Conservation (phyloP, 2,888 invertebrate species). For the Axea sp. region DNA sequence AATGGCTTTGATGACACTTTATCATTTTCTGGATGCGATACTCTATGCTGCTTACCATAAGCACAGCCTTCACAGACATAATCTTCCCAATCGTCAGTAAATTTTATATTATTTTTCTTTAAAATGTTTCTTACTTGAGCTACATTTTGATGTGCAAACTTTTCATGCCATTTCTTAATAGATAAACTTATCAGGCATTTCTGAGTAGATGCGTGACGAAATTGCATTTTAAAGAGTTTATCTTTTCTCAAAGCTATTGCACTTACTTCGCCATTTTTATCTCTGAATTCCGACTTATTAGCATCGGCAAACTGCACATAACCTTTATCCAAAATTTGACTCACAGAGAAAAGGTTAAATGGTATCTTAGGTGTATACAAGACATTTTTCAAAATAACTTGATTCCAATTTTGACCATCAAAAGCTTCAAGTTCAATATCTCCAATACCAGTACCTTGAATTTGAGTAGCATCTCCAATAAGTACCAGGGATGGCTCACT, state of each 20-base stretch:
- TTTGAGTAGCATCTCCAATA: neutral
- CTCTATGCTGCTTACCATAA: constrained; percentile 4
- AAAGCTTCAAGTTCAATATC: neutral
- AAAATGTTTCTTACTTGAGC: neutral
- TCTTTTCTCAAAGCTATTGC: neutral
- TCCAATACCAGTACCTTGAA: neutral
- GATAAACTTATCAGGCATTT: neutral
- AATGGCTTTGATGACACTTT: neutral
- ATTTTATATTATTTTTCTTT: neutral
- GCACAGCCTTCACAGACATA: constrained; percentile 3
- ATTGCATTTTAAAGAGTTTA: neutral
- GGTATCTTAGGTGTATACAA: neutral
- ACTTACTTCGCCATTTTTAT: neutral
- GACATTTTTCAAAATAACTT: neutral
- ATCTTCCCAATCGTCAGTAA: neutral
- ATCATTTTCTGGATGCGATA: neutral
- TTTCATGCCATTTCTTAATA: neutral
- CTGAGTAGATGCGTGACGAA: neutral
- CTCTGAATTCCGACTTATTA: neutral
- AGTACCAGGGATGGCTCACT: neutral
- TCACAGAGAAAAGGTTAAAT: neutral
- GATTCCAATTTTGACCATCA: neutral
- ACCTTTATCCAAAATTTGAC: neutral
- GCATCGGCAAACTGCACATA: neutral
- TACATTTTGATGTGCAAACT: neutral